These are phyloP conservation scores for Tretioscincus oriximinensis DNA, from an alignment of 2,113 vertebrate species.

Conservation along the genomic window DNA sequence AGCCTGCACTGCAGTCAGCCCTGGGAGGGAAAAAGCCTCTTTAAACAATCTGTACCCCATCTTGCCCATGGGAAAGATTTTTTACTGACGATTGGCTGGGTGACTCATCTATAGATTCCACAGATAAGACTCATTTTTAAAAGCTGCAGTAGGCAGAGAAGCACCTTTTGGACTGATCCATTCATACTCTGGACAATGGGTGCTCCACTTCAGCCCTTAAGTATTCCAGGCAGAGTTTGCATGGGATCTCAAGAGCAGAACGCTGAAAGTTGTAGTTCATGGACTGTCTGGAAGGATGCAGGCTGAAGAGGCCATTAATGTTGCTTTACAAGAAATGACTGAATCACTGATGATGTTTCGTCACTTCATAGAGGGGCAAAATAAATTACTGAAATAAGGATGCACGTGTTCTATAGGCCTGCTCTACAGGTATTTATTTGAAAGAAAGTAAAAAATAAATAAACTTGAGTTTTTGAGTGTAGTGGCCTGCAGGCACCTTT, in stretches of 20 bases:
- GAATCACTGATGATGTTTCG: neutral
- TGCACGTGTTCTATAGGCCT: neutral
- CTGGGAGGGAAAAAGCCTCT: too few species aligned
- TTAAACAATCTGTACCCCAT: too few species aligned
- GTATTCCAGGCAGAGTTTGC: too few species aligned
- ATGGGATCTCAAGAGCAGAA: too few species aligned
- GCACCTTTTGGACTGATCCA: neutral
- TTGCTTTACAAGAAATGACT: neutral
- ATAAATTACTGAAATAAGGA: neutral
- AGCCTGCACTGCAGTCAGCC: too few species aligned
- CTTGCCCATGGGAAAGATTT: too few species aligned
- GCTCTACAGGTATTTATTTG: neutral
- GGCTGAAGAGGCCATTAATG: neutral
- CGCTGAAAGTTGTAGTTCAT: too few species aligned
- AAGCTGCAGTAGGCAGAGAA: neutral
- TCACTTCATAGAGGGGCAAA: neutral
- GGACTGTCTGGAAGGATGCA: neutral
- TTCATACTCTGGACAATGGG: neutral
- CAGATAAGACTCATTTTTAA: neutral
- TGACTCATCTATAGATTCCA: neutral
- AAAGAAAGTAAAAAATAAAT: slow-evolving; percentile 4
- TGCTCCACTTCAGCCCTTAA: too few species aligned
- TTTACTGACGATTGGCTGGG: too few species aligned
- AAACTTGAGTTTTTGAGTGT: slow-evolving; percentile 42
- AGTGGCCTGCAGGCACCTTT: slow-evolving; percentile 52